phyloP scores from a whole-genome alignment of 2,888 invertebrate species.

The Arctia plantaginis region DNA sequence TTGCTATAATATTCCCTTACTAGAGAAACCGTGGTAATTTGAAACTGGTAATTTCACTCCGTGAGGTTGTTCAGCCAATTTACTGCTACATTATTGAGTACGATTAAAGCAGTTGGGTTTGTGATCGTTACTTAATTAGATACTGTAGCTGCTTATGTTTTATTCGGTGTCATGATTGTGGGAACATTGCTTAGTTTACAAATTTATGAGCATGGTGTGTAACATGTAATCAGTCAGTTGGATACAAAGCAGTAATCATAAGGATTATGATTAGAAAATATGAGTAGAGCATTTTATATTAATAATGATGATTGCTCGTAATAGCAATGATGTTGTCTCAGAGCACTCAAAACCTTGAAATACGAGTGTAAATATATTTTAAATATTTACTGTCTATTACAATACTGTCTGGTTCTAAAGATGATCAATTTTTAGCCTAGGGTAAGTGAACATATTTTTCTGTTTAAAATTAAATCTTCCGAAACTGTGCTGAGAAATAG shows the following conservation, averaged over 20 bases:
- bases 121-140: conserved; percentile 63
- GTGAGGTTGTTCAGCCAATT: conserved; percentile 58
- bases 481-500: conserved; percentile 13
- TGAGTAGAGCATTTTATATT: neutral
- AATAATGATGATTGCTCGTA: neutral
- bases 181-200: neutral
- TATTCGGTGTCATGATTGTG: conserved; percentile 46
- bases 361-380: neutral
- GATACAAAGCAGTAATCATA: neutral
- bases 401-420: neutral
- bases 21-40: conserved; percentile 65
- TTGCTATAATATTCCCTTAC: conserved; percentile 68
- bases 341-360: neutral
- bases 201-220: neutral
- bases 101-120: conserved; percentile 62
- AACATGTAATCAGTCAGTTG: neutral
- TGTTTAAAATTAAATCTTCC: neutral
- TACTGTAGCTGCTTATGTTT: conserved; percentile 45
- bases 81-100: conserved; percentile 62
- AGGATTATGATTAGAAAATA: neutral
- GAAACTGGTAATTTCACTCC: conserved; percentile 65
- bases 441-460: neutral
- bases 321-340: neutral
- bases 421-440: neutral
- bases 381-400: no score